These are phyloP conservation scores for Cotesia typhae DNA, from an alignment of 1,140 invertebrate species.

Conservation along the genomic window DNA sequence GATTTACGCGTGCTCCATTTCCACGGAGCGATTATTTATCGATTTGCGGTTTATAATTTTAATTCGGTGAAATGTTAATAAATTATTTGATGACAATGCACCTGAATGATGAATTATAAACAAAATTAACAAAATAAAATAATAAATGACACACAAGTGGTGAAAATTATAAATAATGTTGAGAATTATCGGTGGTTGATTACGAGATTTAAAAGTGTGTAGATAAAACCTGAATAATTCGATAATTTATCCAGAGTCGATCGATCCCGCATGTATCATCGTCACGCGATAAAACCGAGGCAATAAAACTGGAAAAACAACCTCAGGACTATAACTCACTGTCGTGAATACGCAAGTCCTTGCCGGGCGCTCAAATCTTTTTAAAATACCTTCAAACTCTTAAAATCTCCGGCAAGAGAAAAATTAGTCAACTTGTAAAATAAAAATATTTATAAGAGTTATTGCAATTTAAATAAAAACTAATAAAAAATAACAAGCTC, in stretches of 20 bases:
- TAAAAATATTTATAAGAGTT: too few relatives aligned
- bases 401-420: too few relatives aligned
- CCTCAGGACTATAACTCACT: constrained; percentile 33
- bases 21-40: constrained; percentile 43
- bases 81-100: too few relatives aligned
- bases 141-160: too few relatives aligned
- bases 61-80: too few relatives aligned
- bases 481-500: background rate
- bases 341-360: constrained; percentile 24
- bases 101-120: too few relatives aligned
- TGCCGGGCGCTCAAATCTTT: background rate
- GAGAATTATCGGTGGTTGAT: too few relatives aligned
- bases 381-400: too few relatives aligned
- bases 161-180: too few relatives aligned
- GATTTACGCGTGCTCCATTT: constrained; percentile 17
- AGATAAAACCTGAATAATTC: constrained; percentile 23
- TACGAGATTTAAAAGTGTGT: constrained; percentile 8
- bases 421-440: too few relatives aligned
- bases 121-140: too few relatives aligned
- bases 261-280: constrained; percentile 30
- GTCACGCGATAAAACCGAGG: constrained; percentile 35
- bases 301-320: constrained; percentile 30
- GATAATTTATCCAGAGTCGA: constrained; percentile 31
- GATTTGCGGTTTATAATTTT: constrained; percentile 52
- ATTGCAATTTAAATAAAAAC: background rate